Base-by-base conservation (phyloP, 2,888 invertebrate species). In the Latrodectus hesperus region DNA sequence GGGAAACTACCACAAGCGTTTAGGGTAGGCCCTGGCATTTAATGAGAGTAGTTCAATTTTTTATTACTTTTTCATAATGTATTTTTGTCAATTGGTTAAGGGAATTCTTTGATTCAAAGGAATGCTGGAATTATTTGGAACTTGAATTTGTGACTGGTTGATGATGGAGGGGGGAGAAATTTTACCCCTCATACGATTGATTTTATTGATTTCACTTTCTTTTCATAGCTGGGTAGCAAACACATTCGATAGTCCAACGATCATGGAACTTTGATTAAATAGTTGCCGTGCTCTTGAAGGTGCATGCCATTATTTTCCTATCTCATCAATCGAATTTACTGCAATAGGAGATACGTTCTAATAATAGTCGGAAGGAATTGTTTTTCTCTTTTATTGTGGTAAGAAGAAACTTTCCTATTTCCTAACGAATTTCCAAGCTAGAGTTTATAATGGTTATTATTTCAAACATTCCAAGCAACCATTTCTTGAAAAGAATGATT, bases 71-170 rank as follows among this genome's bases (percentile, higher is more conserved):
- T 67, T 75, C 68, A 65, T 75, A 75, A 75, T 75, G 70, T 60
- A 81, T 26, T 73, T 81, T 73, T 67, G 52, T 71, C 60, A 67
- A 81, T 81, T 73, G 73, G 65, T 73, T 67, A 65, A 5, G 67
- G 67, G 53, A 64, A 81, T 81, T 81, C 68, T 77, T 77, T 77
- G 22, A 73, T 51, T 38, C 17, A 55, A 22, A n/a, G 49, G 52
- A 75, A 79, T 71, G 53, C 16, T n/a, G 52, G 75, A 49, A 70
- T 82, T 82, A 75, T 82, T 82, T 82, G 82, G 74, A 68, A 70
- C 75, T 70, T 75, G 74, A 68, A 70, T 70, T 70, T 75, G 55
- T 60, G 82, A 75, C 82, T 75, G 17, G 73, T 81, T 67, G 81
- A 73, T 14, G 22, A 22, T 1, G 22, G 22, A 22, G 22, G 22